Evolutionary conservation across 2,113 vertebrate genomes (phyloP), one percentile per base, ranked within the genome.

Genomic region (Pelvicachromis taeniatus): DNA sequence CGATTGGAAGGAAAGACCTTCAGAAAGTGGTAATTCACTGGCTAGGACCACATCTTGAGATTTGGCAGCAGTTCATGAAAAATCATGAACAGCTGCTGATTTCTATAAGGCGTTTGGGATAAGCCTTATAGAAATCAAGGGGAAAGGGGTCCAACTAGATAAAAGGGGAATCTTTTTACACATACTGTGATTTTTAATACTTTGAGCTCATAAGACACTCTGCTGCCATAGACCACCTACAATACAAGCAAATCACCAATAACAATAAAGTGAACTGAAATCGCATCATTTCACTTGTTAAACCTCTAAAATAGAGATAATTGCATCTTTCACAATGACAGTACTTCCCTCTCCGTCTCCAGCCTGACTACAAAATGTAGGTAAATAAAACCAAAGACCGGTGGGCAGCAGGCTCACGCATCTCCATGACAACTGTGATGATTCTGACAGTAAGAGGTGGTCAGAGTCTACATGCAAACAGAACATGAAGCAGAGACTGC

Each of bases 171-270:
- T 58, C 56, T 35, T 63, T 63, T 13, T 1, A 65, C 38, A 42
- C 35, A 68, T 16, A 68, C n/a, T 31, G 13, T 68, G n/a, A 9
- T 40, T 26, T 42, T 70, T 26, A 45, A 70, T 83, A 84, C 87
- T 83, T 89, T 85, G 4, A 61, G 31, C 3, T 54, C 82, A 61
- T 16, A 55, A 31, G 6, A 56, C 42, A 84, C 77, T 77, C 70
- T 63, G 58, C 78, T 48, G 40, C 16, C 77, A 40, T 75, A 17
- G 5, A 70, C 4, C 4, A 81, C 23, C 56, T 81, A 4, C 40
- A 48, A 19, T 5, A 13, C 5, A 52, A 38, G 12, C 23, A 26
- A 26, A 65, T n/a, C 1, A 2, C 0, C 33, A 38, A 54, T n/a
- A n/a, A n/a, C 35, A 38, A 54, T 40, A 65, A 21, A 63, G 0